phyloP scores from a whole-genome alignment of 64 coral and sea anemone genomes.

The Astreopora myriophthalma region DNA sequence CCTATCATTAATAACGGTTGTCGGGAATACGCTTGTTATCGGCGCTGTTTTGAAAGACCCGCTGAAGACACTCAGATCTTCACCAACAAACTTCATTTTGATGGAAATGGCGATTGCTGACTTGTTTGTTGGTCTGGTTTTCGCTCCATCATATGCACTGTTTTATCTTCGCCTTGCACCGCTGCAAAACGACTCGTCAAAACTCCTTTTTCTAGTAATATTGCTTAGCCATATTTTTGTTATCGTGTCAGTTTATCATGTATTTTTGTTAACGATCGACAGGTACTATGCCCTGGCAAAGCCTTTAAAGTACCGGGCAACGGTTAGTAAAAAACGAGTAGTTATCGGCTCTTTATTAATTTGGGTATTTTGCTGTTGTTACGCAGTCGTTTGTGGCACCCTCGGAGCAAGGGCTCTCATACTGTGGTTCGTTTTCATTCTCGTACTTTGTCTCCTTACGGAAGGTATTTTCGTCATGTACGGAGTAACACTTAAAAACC shows the following conservation, averaged over 20 bases:
- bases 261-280: slow-evolving; percentile 45
- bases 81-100: slow-evolving; percentile 34
- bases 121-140: slow-evolving; percentile 28
- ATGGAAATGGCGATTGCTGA: slow-evolving; percentile 37
- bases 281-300: slow-evolving; percentile 2
- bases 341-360: not conserved
- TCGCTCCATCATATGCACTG: not conserved
- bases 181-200: not conserved
- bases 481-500: not conserved
- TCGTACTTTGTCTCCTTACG: not conserved
- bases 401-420: not conserved
- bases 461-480: not conserved
- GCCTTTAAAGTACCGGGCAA: slow-evolving; percentile 6
- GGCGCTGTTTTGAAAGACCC: slow-evolving; percentile 53
- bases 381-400: not conserved
- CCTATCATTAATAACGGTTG: not conserved
- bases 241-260: not conserved
- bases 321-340: not conserved
- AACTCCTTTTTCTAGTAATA: not conserved
- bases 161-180: not conserved
- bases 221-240: not conserved
- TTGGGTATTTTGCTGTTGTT: not conserved
- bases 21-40: slow-evolving; percentile 41
- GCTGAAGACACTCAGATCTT: slow-evolving; percentile 22
- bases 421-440: not conserved